Conservation (phyloP, 53 echinoderm and acorn worm species). For the Patiria pectinifera region DNA sequence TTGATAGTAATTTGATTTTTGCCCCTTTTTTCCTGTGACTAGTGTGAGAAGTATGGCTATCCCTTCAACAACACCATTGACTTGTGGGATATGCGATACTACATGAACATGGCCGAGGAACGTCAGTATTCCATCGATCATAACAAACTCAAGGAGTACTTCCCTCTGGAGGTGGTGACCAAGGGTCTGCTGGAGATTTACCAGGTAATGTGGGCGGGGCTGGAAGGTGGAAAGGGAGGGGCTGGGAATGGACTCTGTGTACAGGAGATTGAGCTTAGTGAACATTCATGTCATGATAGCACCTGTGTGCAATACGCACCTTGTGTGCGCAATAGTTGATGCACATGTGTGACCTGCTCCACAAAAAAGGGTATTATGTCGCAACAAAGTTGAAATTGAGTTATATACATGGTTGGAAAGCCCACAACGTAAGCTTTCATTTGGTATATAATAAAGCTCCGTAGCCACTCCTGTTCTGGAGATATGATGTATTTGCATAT, state of each 20-base stretch:
- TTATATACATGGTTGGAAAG: too few relatives aligned
- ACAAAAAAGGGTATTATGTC: too few relatives aligned
- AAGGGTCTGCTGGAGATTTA: slow-evolving; percentile 94
- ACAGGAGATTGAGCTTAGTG: too few relatives aligned
- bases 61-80: slow-evolving; percentile 85
- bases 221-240: neutral
- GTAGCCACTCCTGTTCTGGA: too few relatives aligned
- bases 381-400: too few relatives aligned
- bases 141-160: slow-evolving; percentile 96
- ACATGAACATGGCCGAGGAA: slow-evolving; percentile 99
- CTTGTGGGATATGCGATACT: slow-evolving; percentile 99
- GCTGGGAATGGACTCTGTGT: neutral
- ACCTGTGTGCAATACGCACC: too few relatives aligned
- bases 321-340: too few relatives aligned
- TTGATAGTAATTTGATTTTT: neutral
- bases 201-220: slow-evolving; percentile 70
- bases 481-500: too few relatives aligned
- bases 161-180: slow-evolving; percentile 94
- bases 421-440: too few relatives aligned
- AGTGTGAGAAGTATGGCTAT: slow-evolving; percentile 88
- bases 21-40: neutral
- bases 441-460: too few relatives aligned
- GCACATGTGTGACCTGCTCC: too few relatives aligned
- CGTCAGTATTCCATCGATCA: slow-evolving; percentile 94
- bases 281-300: too few relatives aligned